A percentile compares a stretch with the other conserved stretches of the same genome.
Evolutionary conservation across 1,140 invertebrate genomes (phyloP).

Genomic region (Ips typographus): DNA sequence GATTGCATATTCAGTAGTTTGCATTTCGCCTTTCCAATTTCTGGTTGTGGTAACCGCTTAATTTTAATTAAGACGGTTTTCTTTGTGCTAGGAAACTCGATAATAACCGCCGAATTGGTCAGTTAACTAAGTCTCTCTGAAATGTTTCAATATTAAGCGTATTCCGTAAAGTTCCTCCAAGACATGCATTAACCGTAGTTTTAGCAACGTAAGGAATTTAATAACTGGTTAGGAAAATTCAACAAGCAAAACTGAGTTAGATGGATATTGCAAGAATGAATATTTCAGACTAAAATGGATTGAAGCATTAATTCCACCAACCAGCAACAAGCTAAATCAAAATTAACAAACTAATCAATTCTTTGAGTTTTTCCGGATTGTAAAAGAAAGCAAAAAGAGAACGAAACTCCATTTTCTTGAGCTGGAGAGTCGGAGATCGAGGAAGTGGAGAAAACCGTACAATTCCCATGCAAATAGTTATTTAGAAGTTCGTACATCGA

Average conservation of each 20-base stretch:
- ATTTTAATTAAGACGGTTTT: neutral
- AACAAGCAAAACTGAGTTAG: too few relatives aligned
- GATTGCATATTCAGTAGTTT: slow-evolving; percentile 37
- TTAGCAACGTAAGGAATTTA: slow-evolving; percentile 9
- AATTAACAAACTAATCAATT: too few relatives aligned
- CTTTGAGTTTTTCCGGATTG: neutral
- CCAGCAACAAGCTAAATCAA: too few relatives aligned
- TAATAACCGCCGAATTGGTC: neutral
- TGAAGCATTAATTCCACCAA: neutral
- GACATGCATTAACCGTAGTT: neutral
- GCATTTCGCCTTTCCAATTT: slow-evolving; percentile 30
- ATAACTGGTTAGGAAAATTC: neutral
- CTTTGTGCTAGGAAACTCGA: neutral
- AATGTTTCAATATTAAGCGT: neutral
- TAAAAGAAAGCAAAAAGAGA: neutral
- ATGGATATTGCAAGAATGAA: neutral
- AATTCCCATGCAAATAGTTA: slow-evolving; percentile 20
- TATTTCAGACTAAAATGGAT: neutral
- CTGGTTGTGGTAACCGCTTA: slow-evolving; percentile 21
- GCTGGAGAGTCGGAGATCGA: neutral
- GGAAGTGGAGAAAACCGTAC: slow-evolving; percentile 1
- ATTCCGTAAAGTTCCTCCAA: neutral
- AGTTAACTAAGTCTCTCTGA: neutral
- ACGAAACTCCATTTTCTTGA: neutral
- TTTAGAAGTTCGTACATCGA: slow-evolving; percentile 15